Base-by-base conservation (phyloP, 1,140 invertebrate genomes). In the Brachionus paranguensis region DNA sequence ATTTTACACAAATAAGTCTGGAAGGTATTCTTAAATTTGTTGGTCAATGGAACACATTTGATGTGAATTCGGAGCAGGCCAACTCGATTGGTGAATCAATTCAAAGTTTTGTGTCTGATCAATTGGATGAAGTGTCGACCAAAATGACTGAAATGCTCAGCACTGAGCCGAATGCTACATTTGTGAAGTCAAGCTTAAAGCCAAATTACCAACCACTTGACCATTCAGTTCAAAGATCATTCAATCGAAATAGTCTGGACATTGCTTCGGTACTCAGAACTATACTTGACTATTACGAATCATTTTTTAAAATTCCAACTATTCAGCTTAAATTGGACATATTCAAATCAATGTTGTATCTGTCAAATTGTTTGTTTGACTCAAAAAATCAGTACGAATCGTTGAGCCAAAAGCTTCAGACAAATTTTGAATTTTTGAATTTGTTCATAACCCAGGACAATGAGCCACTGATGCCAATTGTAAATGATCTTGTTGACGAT, bases 351-450 rank as follows among this genome's bases (percentile, higher is more conserved):
- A 81, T 81, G 33, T 14, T 68, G 1, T 81, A 81, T 81, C 24
- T 81, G n/a, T 60, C 78, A 41, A 81, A 81, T 47, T 81, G 78
- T 68, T 41, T 81, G 17, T 81, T 81, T 64, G 78, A 81, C 24
- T 81, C 78, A 11, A 81, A 45, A 81, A 53, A 37, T 20, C 78
- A 81, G 14, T 81, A 81, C 20, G 78, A 81, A 47, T 68, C 33
- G 8, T 29, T 81, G 41, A 41, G 20, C 10, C 53, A 64, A 60
- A 81, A 81, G 20, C 29, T 81, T 24, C 78, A 64, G 33, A 14
- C 12, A 20, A 50, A 76, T 29, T 81, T 81, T 47, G 78, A 81
- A 12, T 81, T 60, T 43, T 81, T 64, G 3, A 81, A 81, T 68
- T 43, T 68, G 17, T 81, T 81, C 60, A 47, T 81, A 12, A 27